Conservation (phyloP, 2,113 vertebrate species). For the Cyphomyrus discorhynchus region DNA sequence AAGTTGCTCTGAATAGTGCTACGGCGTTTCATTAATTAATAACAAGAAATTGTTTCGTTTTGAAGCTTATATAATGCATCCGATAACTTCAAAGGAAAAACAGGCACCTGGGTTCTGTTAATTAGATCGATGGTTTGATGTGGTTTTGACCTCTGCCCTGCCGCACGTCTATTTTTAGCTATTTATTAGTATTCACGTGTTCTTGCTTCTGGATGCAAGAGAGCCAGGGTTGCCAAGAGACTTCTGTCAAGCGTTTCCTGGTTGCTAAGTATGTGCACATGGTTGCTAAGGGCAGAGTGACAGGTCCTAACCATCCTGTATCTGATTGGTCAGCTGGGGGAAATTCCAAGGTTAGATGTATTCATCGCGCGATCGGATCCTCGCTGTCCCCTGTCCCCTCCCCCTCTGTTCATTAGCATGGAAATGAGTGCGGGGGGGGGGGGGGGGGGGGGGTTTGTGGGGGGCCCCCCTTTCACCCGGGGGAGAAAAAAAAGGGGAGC, state of each 20-base stretch:
- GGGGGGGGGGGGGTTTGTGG: not conserved
- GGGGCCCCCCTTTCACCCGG: no score
- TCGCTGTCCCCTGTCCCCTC: not conserved
- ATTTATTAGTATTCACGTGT: not conserved
- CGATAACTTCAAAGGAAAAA: not conserved
- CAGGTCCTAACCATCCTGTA: not conserved
- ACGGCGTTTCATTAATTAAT: not conserved
- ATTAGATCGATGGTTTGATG: not conserved
- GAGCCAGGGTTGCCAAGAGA: conserved; percentile 20
- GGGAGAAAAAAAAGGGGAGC: no score
- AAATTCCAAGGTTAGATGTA: conserved; percentile 17
- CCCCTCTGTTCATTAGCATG: conserved; percentile 13
- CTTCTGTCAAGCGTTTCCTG: conserved; percentile 12
- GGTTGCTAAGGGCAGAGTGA: conserved; percentile 18
- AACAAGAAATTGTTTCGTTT: not conserved
- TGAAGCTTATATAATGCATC: not conserved
- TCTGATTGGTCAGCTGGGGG: conserved; percentile 16
- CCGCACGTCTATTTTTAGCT: not conserved
- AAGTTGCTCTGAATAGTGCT: not conserved
- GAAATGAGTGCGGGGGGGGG: not conserved
- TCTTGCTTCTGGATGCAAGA: not conserved
- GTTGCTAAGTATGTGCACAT: conserved; percentile 23
- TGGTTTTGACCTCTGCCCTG: not conserved
- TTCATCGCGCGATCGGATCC: not conserved
- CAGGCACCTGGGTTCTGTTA: not conserved